Evolutionary conservation across 2,113 vertebrate genomes (phyloP), one percentile per base, ranked within the genome.

Genomic region (Tragelaphus strepsiceros): DNA sequence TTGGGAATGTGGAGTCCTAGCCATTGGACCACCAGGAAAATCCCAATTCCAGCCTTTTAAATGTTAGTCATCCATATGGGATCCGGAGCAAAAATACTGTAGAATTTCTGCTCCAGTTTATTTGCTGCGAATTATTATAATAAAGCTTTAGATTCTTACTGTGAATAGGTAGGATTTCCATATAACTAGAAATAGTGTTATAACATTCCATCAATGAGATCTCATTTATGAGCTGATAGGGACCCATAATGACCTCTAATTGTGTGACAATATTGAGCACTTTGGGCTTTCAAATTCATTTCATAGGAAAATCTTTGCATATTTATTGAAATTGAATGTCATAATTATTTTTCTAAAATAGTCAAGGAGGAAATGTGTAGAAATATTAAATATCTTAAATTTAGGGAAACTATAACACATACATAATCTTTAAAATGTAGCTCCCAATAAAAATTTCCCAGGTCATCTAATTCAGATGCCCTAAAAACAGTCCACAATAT

Each of bases 291-390:
- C 61, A 96, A 61, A 89, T 67, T 74, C 93, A 89, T 28, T 94
- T 95, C 84, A 84, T 12, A 88, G 46, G 12, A 97, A 77, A 26
- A 96, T 96, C 19, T 93, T 78, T 96, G 64, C 53, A 74, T 84
- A 94, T 71, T 64, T 46, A 96, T 74, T 94, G 93, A 91, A 95
- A 92, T 49, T 96, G 83, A 95, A 49, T 51, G 8, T 81, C 64
- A 95, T 81, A 87, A 96, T 95, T 95, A 96, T 88, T 97, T 95
- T 92, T 78, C 78, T 95, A 87, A 71, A 96, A 83, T 81, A 83
- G 26, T 74, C 56, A 92, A 93, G 35, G 78, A 96, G 64, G 54
- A 94, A 94, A 93, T 89, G 81, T 53, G 22, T 89, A 86, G 78
- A 94, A 94, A 88, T 28, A 78, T 91, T 78, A 88, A 78, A 39